Evolutionary conservation across 2,888 invertebrate genomes (phyloP), one percentile per base, ranked within the genome.

Genomic region (Agriopis marginaria): DNA sequence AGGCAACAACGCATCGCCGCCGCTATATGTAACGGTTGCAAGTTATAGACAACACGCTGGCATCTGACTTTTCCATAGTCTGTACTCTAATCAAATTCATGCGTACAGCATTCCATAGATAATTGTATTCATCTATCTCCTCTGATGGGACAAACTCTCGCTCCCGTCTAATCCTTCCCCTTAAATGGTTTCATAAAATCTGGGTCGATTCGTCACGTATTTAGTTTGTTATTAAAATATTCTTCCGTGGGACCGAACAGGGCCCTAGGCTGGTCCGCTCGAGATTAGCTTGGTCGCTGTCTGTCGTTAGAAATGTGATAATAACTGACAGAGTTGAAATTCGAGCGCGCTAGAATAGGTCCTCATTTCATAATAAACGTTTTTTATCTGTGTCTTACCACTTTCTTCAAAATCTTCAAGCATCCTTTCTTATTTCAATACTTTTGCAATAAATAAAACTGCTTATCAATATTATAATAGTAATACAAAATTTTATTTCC

Each of bases 111-210:
- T 76, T 75, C 75, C 71, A 40, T 5, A 40, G 63, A 66, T 72
- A 66, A 75, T 74, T 73, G 69, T 66, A 59, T 61, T 50, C 66
- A 63, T 67, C 58, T 63, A 63, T 70, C 65, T 61, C 40, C 47
- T 66, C 47, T 70, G 62, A 61, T 50, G 64, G 64, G 65, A 67
- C 63, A 66, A 71, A 70, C 69, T 58, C 55, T 56, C 68, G 65
- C 54, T 49, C 40, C 65, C 66, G 47, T 68, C 76, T 68, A 71
- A 78, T 74, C 77, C 73, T 74, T 73, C 32, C 53, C 62, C 68
- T 54, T 56, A 76, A 80, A 83, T 81, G 82, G 82, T 79, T 78
- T 77, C 78, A 81, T 83, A 80, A 83, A 83, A 84, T 82, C 81
- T 71, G 77, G 71, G 61, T 68, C 72, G 75, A 86, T 86, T 87